Evolutionary conservation across 1,140 invertebrate species (phyloP), one percentile per base, ranked within the genome.

Genomic region (Anagrus nilaparvatae): DNA sequence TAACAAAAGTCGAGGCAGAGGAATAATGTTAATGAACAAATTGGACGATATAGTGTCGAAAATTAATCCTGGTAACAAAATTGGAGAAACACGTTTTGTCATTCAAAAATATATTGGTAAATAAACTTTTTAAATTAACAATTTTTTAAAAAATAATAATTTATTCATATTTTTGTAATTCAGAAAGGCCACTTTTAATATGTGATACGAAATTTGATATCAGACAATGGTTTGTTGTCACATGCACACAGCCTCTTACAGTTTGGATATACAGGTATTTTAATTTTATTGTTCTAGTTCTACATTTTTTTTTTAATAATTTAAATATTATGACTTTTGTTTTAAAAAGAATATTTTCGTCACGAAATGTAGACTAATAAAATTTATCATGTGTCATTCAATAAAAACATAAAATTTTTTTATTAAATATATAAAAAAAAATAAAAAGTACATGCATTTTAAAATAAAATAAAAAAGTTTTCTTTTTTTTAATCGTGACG

Each of bases 161-260:
- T 36, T 36, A 7, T 27, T 27, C 12, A 7, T 27, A 7, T 27
- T 27, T 27, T 27, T 27, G 6, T 27, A 7, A 7, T 27, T 46
- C 67, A 87, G 86, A 89, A 70, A 77, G 77, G 46, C 87, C 87
- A 1, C 67, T 94, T 31, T 73, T 93, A 14, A 80, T 95, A 46
- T 83, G 91, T 61, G 79, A 86, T 49, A 93, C 88, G 3, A 95
- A 95, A 73, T 94, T 94, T 58, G 90, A 95, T 63, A 94, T 95
- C 43, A 71, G 87, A 3, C 86, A 89, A 61, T 92, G 88, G 88
- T 95, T 97, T 68, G 69, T 97, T 28, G 81, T 94, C 4, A 91
- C 88, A 1, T 84, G 81, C 60, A 84, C 84, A 49, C 85, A 90
- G 60, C 92, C 92, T 2, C 60, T 96, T 13, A 90, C 87, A 3